Evolutionary conservation across 2,888 invertebrate genomes (phyloP).

Genomic region (Drosophila rubida): DNA sequence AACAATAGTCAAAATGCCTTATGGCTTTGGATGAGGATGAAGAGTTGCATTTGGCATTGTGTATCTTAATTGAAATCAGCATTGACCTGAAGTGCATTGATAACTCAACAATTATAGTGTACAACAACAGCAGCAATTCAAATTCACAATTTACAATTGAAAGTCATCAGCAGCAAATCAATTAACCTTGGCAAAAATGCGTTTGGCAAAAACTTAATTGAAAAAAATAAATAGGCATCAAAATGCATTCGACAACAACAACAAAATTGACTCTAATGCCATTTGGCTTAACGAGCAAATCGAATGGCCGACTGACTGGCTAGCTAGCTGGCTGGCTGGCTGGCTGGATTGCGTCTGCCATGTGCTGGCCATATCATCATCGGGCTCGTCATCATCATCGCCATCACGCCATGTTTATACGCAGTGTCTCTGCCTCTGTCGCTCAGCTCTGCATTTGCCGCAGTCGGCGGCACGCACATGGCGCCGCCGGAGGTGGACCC

Average conservation of each 20-base stretch:
- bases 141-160: constrained; percentile 55
- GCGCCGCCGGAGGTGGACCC: constrained; percentile 46
- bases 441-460: constrained; percentile 4
- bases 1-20: background rate
- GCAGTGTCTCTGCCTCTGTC: constrained; percentile 2
- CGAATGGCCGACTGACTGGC: constrained; percentile 25
- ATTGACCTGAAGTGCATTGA: constrained; percentile 72
- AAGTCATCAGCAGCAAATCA: constrained; percentile 58
- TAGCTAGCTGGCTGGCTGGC: constrained; percentile 21
- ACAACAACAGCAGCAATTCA: constrained; percentile 34
- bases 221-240: constrained; percentile 53
- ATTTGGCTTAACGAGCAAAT: constrained; percentile 51
- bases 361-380: constrained; percentile 63
- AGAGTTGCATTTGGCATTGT: constrained; percentile 53
- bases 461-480: constrained; percentile 50
- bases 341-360: constrained; percentile 51
- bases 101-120: constrained; percentile 50
- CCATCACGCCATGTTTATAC: constrained; percentile 26
- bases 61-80: constrained; percentile 76
- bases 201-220: constrained; percentile 70
- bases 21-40: constrained; percentile 8
- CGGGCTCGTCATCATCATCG: constrained; percentile 31
- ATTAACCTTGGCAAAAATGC: constrained; percentile 77
- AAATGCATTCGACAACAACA: constrained; percentile 65
- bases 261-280: constrained; percentile 57